These are phyloP conservation scores for Tetranychus urticae DNA, from an alignment of 1,140 invertebrate genomes.

Conservation along the genomic window DNA sequence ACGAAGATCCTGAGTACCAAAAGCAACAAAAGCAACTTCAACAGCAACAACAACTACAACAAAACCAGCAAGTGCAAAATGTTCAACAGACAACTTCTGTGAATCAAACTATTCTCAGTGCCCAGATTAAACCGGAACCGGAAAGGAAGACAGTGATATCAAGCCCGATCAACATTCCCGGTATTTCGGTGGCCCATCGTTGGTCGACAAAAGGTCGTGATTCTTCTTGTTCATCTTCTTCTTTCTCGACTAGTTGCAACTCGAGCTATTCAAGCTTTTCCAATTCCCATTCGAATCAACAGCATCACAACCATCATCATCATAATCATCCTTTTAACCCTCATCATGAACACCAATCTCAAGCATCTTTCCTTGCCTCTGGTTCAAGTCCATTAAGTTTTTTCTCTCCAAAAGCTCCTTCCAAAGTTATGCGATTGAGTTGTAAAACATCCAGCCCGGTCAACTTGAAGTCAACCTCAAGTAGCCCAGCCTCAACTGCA, in stretches of 20 bases:
- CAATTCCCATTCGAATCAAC: no score
- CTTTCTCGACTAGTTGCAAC: neutral
- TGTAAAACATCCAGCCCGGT: neutral
- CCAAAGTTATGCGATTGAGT: neutral
- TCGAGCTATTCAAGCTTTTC: no score
- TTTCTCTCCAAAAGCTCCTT: neutral
- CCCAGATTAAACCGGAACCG: neutral
- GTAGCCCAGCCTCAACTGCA: no score
- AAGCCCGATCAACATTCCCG: constrained; percentile 5
- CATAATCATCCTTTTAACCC: neutral
- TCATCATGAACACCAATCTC: neutral
- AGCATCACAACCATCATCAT: no score
- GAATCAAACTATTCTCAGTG: no score
- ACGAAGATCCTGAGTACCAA: constrained; percentile 31
- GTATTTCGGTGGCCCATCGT: neutral
- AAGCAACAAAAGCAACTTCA: neutral
- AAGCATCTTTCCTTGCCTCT: neutral
- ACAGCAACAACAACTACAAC: neutral
- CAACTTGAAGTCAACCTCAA: no score
- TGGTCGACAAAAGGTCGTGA: neutral
- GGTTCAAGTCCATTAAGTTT: neutral
- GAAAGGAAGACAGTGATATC: neutral
- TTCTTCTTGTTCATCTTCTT: neutral
- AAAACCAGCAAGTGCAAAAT: neutral
- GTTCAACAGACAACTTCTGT: no score